Evolutionary conservation across 2,113 vertebrate species (phyloP).

Genomic region (Hemiprocne comata): DNA sequence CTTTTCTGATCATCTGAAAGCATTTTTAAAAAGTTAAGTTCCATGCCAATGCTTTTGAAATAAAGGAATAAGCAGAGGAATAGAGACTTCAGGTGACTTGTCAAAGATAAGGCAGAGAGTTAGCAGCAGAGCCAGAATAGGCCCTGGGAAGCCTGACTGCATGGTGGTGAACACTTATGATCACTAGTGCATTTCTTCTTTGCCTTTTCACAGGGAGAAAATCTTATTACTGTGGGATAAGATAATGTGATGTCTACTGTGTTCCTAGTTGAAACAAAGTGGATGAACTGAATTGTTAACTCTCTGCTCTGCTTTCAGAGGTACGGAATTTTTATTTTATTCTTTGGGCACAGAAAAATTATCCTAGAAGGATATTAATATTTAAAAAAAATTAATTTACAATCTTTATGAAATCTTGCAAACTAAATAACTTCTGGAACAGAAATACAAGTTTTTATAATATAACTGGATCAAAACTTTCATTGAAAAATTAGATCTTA

Average conservation of each 20-base stretch:
- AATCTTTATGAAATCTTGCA: background rate
- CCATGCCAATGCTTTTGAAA: constrained; percentile 4
- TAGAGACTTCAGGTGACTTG: background rate
- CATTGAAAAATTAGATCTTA: background rate
- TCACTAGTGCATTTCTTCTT: background rate
- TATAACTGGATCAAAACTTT: background rate
- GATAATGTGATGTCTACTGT: background rate
- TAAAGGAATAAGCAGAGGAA: constrained; percentile 3
- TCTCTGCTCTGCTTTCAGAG: background rate
- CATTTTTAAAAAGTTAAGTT: background rate
- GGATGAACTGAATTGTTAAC: background rate
- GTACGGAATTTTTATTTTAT: background rate
- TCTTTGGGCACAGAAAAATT: background rate
- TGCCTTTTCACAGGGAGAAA: background rate
- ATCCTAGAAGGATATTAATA: background rate
- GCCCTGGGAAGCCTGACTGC: background rate
- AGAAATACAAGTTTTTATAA: background rate
- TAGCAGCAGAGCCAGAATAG: constrained; percentile 5
- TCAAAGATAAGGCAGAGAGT: background rate
- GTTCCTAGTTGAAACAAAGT: background rate
- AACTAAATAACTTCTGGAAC: background rate
- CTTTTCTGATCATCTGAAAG: constrained; percentile 2
- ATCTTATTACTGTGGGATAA: background rate
- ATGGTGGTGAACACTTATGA: background rate
- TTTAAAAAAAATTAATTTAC: background rate